Evolutionary conservation across 2,888 invertebrate genomes (phyloP), one percentile per base, ranked within the genome.

Genomic region (Temnothorax rugatulus): DNA sequence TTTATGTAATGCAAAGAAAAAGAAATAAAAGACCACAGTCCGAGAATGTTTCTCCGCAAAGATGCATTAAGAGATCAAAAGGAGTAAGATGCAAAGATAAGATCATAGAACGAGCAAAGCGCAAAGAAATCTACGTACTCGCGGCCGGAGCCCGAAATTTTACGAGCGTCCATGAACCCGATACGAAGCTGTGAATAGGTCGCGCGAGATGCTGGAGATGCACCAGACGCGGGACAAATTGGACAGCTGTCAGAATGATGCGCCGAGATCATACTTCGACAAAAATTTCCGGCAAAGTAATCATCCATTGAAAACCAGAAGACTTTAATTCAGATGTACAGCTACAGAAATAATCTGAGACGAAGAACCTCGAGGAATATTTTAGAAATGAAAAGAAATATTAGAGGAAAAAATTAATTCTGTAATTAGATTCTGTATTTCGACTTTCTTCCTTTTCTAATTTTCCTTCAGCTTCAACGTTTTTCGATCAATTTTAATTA

Each of bases 111-210:
- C 13, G 21, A 47, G 57, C 13, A 84, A 85, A 87, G 87, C 82
- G 79, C 66, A 50, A 57, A 61, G 73, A 76, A 83, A 84, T 69
- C 73, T 66, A 82, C 79, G 75, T 82, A 83, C 59, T 68, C 81
- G 63, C 84, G 75, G 41, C 29, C 44, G 21, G 7, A 66, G 34
- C 4, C 68, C 66, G 59, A 75, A 89, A 85, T 86, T 89, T 89
- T 89, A 89, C 86, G 89, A 89, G 84, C 86, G 86, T 86, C 86
- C 88, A 34, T 89, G 85, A 89, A 87, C 83, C 83, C 84, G 66
- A 89, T 82, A 77, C 83, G 71, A 89, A 82, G 83, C 87, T 86
- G 34, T 34, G 86, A 85, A 89, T 89, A 87, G 84, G 83, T 89
- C 87, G 83, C 85, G 83, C 84, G 86, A 87, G 86, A 84, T 77